Conservation (phyloP, 2,113 vertebrate genomes). For the Eclectus roratus region DNA sequence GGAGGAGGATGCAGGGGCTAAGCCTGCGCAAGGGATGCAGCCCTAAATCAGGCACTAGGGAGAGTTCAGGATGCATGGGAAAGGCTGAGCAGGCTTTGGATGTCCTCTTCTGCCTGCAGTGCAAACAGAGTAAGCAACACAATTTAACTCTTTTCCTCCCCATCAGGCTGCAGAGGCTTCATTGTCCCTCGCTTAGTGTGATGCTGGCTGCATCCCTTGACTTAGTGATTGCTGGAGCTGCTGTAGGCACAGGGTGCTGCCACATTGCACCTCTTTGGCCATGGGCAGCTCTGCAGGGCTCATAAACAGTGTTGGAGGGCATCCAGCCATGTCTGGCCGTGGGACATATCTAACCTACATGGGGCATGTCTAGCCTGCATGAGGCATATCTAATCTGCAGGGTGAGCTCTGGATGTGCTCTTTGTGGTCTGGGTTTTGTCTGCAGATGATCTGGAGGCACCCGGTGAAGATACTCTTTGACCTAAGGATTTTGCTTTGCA, state of each 20-base stretch:
- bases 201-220: accelerated
- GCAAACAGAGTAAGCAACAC: neutral
- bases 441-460: neutral
- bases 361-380: too few species aligned
- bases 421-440: neutral
- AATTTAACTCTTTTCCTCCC: neutral
- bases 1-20: neutral
- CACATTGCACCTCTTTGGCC: accelerated
- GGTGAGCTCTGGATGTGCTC: neutral
- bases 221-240: neutral
- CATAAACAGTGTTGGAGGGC: too few species aligned
- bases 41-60: neutral
- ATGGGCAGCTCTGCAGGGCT: neutral
- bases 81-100: neutral
- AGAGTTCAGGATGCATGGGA: neutral
- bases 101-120: neutral
- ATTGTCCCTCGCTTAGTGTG: neutral
- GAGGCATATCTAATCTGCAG: neutral
- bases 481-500: neutral
- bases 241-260: neutral
- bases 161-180: neutral
- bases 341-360: neutral
- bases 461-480: neutral
- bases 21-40: neutral
- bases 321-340: accelerated